A percentile compares a stretch with the other conserved stretches of the same genome.
These are phyloP conservation scores for Brachypterus glaber DNA, from an alignment of 2,888 invertebrate genomes.

Conservation along the genomic window DNA sequence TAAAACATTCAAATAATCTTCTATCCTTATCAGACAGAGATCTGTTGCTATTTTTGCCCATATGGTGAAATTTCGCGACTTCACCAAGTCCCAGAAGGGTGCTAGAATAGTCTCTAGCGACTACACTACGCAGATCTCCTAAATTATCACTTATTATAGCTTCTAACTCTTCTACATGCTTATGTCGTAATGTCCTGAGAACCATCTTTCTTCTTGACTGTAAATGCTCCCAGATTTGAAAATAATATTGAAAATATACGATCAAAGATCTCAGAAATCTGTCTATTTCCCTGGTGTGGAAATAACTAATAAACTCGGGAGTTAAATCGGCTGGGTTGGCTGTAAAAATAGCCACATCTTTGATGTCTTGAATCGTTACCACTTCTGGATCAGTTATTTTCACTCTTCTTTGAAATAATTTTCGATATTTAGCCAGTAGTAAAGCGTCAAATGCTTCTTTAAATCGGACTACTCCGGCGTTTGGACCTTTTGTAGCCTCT, in stretches of 20 bases:
- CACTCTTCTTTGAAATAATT: conserved; percentile 49
- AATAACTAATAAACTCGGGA: conserved; percentile 50
- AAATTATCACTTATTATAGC: conserved; percentile 46
- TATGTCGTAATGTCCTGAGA: conserved; percentile 46
- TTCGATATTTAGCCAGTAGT: conserved; percentile 49
- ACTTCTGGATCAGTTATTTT: conserved; percentile 46
- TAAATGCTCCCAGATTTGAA: conserved; percentile 48
- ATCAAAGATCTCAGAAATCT: conserved; percentile 54
- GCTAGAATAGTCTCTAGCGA: conserved; percentile 52
- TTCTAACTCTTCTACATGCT: conserved; percentile 43
- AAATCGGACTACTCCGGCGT: conserved; percentile 43
- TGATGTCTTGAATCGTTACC: conserved; percentile 52
- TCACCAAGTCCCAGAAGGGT: conserved; percentile 50
- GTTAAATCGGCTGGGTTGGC: conserved; percentile 47
- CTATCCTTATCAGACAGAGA: conserved; percentile 57
- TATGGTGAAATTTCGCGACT: conserved; percentile 50
- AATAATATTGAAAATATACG: conserved; percentile 53
- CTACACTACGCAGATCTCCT: conserved; percentile 48
- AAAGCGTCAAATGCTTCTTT: conserved; percentile 46
- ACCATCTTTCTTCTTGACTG: conserved; percentile 44
- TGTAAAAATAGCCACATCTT: conserved; percentile 50
- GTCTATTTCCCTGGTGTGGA: conserved; percentile 51
- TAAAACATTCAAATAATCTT: conserved; percentile 49
- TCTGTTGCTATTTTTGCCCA: conserved; percentile 46
- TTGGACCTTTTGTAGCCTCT: conserved; percentile 31